Evolutionary conservation across 1,140 invertebrate species (phyloP).

Genomic region (Himalopsyche phryganea): DNA sequence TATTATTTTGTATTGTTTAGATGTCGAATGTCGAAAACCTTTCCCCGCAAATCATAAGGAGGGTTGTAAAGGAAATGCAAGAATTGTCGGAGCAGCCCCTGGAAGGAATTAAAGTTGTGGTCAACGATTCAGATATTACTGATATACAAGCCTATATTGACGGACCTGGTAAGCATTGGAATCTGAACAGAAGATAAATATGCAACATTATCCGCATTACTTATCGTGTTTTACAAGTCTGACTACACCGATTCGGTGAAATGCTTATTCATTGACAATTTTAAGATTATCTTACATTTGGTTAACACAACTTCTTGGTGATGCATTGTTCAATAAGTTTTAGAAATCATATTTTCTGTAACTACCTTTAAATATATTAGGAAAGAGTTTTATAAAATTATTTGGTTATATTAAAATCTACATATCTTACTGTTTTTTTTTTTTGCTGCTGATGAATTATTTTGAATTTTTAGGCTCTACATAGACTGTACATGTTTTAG

Average conservation of each 20-base stretch:
- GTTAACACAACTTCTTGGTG: too few relatives aligned
- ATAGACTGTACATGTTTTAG: too few relatives aligned
- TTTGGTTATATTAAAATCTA: too few relatives aligned
- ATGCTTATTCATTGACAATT: background rate
- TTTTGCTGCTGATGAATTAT: too few relatives aligned
- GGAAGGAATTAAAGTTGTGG: constrained; percentile 82
- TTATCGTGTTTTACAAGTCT: too few relatives aligned
- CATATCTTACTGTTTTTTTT: too few relatives aligned
- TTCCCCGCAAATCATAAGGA: constrained; percentile 86
- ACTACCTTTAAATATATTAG: too few relatives aligned
- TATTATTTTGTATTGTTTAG: constrained; percentile 17
- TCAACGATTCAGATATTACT: constrained; percentile 88
- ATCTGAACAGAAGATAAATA: background rate
- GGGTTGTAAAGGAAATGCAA: constrained; percentile 79
- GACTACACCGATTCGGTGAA: background rate
- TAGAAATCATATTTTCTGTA: too few relatives aligned
- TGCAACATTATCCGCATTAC: background rate
- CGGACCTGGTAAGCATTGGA: constrained; percentile 65
- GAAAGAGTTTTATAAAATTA: too few relatives aligned
- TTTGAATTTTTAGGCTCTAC: too few relatives aligned
- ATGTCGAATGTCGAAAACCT: constrained; percentile 90
- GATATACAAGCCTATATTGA: constrained; percentile 90
- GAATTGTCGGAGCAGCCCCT: constrained; percentile 73
- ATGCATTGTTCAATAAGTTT: too few relatives aligned
- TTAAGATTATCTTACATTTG: too few relatives aligned